Base-by-base conservation (phyloP, 2,888 invertebrate species). In the Oscheius onirici region DNA sequence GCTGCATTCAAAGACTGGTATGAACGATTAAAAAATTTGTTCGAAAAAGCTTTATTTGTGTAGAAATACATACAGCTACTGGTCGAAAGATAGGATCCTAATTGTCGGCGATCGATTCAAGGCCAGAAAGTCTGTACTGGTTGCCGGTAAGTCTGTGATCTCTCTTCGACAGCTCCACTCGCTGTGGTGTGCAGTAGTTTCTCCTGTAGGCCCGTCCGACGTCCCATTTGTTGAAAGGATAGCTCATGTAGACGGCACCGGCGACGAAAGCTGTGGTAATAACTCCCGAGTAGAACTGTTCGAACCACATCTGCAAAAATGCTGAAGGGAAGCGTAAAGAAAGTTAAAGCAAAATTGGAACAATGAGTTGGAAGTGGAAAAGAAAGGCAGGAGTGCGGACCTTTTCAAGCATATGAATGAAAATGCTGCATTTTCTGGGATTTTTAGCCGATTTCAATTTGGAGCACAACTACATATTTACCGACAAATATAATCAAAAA, bases 131-230 rank as follows among this genome's bases (percentile, higher is more conserved):
- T 46, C 63, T 69, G 76, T 84, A 84, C 68, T 80, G 79, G 71
- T 84, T 84, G 66, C 84, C 84, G 26, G 84, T 84, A 60, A 84
- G 74, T 17, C 81, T 75, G 44, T 84, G 84, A 55, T 84, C 84
- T 54, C 84, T 79, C 54, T 83, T 81, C 57, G 82, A 77, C 68
- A 83, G 66, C 15, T 73, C 76, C 24, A 79, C 77, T 72, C 82
- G 79, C 41, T 80, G 71, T 8, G 63, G 55, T 61, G 79, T 80
- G 63, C 78, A 76, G 49, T 76, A 76, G 70, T 83, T 77, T 52
- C 84, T 75, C 17, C 84, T 74, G 72, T 54, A 77, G 11, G 74
- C 68, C 55, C 83, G 77, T 58, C 83, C 84, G 51, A 79, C 80
- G 68, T 84, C 84, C 76, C 74, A 74, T 67, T 82, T 79, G 77